Conservation (phyloP, 92 coral and sea anemone genomes). For the Epizoanthus ramosus region DNA sequence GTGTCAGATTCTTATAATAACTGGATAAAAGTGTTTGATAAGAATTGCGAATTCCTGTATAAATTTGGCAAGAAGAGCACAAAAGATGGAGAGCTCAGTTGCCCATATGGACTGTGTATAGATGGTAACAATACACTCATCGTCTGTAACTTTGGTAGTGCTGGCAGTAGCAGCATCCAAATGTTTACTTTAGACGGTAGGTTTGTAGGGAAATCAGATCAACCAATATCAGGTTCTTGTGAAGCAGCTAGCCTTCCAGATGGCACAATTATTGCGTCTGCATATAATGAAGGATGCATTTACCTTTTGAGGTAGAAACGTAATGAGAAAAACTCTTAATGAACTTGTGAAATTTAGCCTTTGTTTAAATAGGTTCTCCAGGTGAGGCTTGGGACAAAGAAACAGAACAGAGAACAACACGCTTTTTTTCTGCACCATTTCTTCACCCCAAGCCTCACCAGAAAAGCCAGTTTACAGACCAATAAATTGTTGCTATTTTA, state of each 20-base stretch:
- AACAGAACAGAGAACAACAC: too few species aligned
- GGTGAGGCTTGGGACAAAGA: too few species aligned
- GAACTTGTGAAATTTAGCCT: too few species aligned
- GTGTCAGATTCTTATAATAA: too few species aligned
- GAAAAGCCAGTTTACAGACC: too few species aligned
- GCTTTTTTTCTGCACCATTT: too few species aligned
- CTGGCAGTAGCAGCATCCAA: neutral
- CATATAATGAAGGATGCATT: neutral
- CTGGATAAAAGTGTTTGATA: neutral
- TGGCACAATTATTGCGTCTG: neutral
- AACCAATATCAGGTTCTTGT: neutral
- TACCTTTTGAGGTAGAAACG: neutral
- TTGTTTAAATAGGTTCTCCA: too few species aligned
- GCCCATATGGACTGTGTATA: constrained; percentile 3
- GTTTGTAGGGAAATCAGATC: constrained; percentile 7
- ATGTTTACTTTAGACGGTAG: neutral
- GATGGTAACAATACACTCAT: neutral
- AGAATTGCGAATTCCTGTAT: neutral
- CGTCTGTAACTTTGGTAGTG: neutral
- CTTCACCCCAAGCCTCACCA: too few species aligned
- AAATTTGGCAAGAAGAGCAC: neutral
- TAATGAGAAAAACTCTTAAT: too few species aligned
- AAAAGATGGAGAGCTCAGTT: neutral
- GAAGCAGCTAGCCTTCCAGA: constrained; percentile 6
- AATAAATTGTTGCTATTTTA: too few species aligned